Evolutionary conservation across 2,113 vertebrate genomes (phyloP).

Genomic region (Nothoprocta pentlandii): DNA sequence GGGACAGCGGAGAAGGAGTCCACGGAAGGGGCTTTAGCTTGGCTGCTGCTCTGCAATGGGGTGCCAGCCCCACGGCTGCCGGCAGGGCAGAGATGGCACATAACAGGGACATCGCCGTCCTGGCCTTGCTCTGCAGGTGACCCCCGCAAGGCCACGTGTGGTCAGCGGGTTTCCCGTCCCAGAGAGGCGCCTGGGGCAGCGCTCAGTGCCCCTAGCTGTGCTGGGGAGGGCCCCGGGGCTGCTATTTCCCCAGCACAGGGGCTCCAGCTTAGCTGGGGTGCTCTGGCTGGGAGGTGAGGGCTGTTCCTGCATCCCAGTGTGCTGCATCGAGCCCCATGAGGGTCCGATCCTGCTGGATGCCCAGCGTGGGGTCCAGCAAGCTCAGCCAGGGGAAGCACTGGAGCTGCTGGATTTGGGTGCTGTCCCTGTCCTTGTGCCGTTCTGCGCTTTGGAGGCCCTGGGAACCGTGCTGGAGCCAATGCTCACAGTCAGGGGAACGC

Average conservation of each 20-base stretch:
- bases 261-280: too few relatives aligned
- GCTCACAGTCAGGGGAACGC: background rate
- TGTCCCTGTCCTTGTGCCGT: background rate
- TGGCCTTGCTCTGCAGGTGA: too few relatives aligned
- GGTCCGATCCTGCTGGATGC: background rate
- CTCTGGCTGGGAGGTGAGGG: too few relatives aligned
- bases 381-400: background rate
- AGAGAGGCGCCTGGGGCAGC: background rate
- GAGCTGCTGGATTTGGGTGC: background rate
- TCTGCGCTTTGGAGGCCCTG: background rate
- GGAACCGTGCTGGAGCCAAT: background rate
- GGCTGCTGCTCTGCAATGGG: background rate
- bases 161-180: too few relatives aligned
- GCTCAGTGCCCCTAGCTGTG: background rate
- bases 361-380: fast-evolving
- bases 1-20: background rate
- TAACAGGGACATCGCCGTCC: too few relatives aligned
- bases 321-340: background rate
- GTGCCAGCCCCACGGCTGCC: too few relatives aligned
- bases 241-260: too few relatives aligned
- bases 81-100: too few relatives aligned
- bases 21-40: background rate
- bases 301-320: background rate
- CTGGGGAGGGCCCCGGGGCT: fast-evolving
- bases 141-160: too few relatives aligned